Conservation (phyloP, 2,888 invertebrate genomes). For the Scaptomyza reducta region DNA sequence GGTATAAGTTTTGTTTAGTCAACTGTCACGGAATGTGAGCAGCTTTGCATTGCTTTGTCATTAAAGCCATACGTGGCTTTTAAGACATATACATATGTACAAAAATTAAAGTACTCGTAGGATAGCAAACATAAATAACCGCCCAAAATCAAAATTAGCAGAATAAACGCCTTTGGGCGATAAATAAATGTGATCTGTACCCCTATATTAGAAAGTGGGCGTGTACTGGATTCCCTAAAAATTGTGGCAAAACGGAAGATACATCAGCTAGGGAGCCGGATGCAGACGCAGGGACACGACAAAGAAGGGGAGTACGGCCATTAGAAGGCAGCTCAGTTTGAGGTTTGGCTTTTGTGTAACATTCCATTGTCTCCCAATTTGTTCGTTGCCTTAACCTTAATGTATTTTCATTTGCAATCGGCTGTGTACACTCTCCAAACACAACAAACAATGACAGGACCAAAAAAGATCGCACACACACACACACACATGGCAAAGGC, state of each 20-base stretch:
- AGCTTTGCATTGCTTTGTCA: not conserved
- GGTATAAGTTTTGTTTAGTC: constrained; percentile 49
- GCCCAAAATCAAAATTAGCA: not conserved
- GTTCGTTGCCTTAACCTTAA: constrained; percentile 37
- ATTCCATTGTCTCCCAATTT: constrained; percentile 41
- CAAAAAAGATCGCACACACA: constrained; percentile 30
- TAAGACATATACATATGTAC: not conserved
- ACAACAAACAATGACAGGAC: constrained; percentile 48
- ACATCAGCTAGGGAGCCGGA: constrained; percentile 36
- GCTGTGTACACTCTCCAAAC: constrained; percentile 20
- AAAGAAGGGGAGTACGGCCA: constrained; percentile 26
- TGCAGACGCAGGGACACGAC: constrained; percentile 2
- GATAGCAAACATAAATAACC: constrained; percentile 4
- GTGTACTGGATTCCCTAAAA: constrained; percentile 23
- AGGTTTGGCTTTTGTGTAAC: constrained; percentile 69
- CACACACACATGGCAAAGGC: constrained; percentile 12
- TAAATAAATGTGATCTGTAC: constrained; percentile 50
- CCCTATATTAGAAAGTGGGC: constrained; percentile 47
- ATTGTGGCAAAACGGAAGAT: constrained; percentile 4
- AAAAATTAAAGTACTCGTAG: not conserved
- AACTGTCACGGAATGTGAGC: constrained; percentile 44
- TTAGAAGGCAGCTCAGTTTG: constrained; percentile 54
- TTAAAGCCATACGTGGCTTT: not conserved
- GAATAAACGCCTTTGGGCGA: constrained; percentile 29
- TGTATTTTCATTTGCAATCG: constrained; percentile 58